These are phyloP conservation scores for Apodemia duryi DNA, from an alignment of 2,888 invertebrate species.

Conservation along the genomic window DNA sequence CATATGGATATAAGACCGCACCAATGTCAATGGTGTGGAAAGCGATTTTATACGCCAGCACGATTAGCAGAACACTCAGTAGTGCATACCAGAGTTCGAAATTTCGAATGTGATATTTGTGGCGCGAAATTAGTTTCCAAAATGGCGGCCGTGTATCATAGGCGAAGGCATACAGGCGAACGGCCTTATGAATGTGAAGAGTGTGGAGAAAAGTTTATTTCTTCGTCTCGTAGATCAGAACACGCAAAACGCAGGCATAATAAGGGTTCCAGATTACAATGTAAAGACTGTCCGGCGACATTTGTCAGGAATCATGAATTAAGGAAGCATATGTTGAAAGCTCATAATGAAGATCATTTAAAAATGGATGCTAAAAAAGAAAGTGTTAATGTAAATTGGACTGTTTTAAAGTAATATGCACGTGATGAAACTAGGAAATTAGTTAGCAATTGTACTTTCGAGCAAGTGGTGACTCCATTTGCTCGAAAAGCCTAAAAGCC, in stretches of 20 bases:
- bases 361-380: background rate
- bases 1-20: conserved; percentile 70
- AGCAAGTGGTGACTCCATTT: background rate
- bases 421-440: background rate
- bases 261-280: conserved; percentile 50
- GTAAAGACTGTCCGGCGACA: conserved; percentile 45
- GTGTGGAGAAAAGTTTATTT: conserved; percentile 64
- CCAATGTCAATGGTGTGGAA: conserved; percentile 73
- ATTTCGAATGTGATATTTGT: conserved; percentile 75
- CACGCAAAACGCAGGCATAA: conserved; percentile 63
- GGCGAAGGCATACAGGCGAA: conserved; percentile 68
- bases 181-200: conserved; percentile 63
- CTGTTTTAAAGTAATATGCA: background rate
- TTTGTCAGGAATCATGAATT: conserved; percentile 57
- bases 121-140: conserved; percentile 64
- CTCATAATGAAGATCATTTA: background rate
- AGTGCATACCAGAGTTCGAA: conserved; percentile 73
- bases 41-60: conserved; percentile 71
- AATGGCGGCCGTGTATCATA: conserved; percentile 69
- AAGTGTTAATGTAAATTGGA: background rate
- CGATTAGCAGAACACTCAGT: conserved; percentile 72
- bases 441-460: background rate
- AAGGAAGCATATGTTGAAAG: conserved; percentile 44
- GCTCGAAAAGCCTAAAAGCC: background rate
- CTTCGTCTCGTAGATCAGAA: conserved; percentile 61